These are phyloP conservation scores for Cybosia mesomella DNA, from an alignment of 2,888 invertebrate species.

Conservation along the genomic window DNA sequence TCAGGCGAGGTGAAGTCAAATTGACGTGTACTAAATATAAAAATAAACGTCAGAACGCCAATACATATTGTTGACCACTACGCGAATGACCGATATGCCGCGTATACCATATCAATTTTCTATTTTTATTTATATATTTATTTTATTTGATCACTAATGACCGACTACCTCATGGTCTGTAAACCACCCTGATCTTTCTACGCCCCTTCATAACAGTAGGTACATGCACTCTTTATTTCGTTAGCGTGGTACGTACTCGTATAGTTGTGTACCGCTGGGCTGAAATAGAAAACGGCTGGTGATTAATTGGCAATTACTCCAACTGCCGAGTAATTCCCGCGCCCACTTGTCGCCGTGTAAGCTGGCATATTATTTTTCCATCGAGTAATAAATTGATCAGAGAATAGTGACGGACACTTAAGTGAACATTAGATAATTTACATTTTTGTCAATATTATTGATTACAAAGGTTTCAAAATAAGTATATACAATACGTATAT, in stretches of 20 bases:
- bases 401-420: slow-evolving; percentile 36
- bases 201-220: slow-evolving; percentile 27
- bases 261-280: slow-evolving; percentile 53
- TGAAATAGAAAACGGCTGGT: slow-evolving; percentile 85
- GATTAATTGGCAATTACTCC: slow-evolving; percentile 86
- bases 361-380: slow-evolving; percentile 71
- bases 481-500: too few relatives aligned
- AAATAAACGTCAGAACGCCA: too few relatives aligned
- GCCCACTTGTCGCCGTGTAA: slow-evolving; percentile 78
- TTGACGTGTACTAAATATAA: too few relatives aligned
- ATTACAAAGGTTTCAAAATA: neutral
- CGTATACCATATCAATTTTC: neutral
- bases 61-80: too few relatives aligned
- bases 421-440: slow-evolving; percentile 13
- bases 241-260: slow-evolving; percentile 58
- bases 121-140: too few relatives aligned
- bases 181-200: neutral
- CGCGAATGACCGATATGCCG: too few relatives aligned
- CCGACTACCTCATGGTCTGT: neutral
- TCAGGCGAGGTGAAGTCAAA: too few relatives aligned
- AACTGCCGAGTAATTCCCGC: slow-evolving; percentile 78
- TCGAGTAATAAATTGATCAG: slow-evolving; percentile 65
- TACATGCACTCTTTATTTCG: slow-evolving; percentile 73
- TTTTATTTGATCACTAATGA: neutral
- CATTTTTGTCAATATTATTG: neutral